These are phyloP conservation scores for Takifugu rubripes DNA, from an alignment of 2,797 vertebrate genomes.

Conservation along the genomic window DNA sequence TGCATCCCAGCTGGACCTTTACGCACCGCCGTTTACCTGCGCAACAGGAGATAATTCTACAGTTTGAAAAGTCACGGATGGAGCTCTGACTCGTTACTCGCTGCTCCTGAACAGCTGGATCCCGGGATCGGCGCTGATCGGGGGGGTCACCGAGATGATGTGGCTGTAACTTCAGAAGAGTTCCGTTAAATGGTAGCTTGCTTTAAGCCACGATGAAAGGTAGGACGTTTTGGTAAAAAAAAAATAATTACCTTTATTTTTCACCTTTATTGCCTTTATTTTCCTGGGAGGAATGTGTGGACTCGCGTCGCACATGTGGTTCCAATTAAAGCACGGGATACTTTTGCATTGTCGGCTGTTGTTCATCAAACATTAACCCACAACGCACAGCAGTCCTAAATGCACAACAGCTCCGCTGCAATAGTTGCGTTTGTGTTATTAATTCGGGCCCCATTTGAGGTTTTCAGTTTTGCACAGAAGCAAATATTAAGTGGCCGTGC, in stretches of 20 bases:
- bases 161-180: constrained; percentile 65
- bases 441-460: neutral
- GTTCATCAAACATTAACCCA: constrained; percentile 51
- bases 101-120: constrained; percentile 4
- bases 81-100: constrained; percentile 8
- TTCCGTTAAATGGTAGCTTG: constrained; percentile 40
- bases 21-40: no score
- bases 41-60: constrained; percentile 18
- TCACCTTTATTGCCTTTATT: constrained; percentile 25
- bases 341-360: constrained; percentile 73
- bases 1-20: constrained; percentile 7
- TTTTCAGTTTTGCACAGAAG: neutral
- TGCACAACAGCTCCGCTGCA: neutral
- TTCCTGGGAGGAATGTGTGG: constrained; percentile 69
- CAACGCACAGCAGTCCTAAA: constrained; percentile 5
- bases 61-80: constrained; percentile 16
- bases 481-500: no score
- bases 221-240: constrained; percentile 34
- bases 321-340: constrained; percentile 82
- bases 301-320: constrained; percentile 85
- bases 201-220: constrained; percentile 76
- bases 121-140: constrained; percentile 3
- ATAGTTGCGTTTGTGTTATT: neutral
- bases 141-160: constrained; percentile 59
- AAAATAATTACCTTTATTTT: constrained; percentile 20